Evolutionary conservation across 2,113 vertebrate genomes (phyloP).

Genomic region (Prionailurus viverrinus): DNA sequence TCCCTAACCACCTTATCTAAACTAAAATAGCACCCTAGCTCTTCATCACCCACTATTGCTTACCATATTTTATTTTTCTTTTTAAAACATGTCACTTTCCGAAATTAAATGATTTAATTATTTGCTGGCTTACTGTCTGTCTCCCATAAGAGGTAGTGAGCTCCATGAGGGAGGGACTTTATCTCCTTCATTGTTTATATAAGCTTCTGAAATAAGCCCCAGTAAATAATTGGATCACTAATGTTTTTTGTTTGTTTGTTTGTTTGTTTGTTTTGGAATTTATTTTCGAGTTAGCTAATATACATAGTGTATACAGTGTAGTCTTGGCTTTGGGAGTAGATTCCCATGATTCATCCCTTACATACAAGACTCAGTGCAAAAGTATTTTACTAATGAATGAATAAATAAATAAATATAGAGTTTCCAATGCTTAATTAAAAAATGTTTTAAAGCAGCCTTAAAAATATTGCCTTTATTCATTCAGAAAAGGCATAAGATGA

Average conservation of each 20-base stretch:
- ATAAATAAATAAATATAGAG: not conserved
- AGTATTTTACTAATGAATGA: not conserved
- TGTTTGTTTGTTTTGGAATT: not conserved
- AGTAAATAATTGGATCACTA: not conserved
- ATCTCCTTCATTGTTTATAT: not conserved
- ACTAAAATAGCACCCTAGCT: not conserved
- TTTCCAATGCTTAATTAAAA: not conserved
- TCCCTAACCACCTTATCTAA: not conserved
- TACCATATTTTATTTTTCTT: not conserved
- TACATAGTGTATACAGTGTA: no score
- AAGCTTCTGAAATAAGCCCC: not conserved
- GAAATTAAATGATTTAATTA: slow-evolving; percentile 1
- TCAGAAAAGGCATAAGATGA: not conserved
- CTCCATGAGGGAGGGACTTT: not conserved
- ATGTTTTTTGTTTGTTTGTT: not conserved
- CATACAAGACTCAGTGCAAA: no score
- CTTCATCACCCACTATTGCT: not conserved
- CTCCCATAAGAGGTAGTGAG: not conserved
- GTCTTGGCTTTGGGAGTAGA: no score
- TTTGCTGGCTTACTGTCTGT: not conserved
- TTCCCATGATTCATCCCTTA: no score
- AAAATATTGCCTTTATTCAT: not conserved
- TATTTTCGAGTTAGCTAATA: no score
- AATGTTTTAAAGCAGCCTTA: not conserved
- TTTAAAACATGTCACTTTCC: not conserved